Evolutionary conservation across 2,888 invertebrate species (phyloP).

Genomic region (Masnerella sp.): DNA sequence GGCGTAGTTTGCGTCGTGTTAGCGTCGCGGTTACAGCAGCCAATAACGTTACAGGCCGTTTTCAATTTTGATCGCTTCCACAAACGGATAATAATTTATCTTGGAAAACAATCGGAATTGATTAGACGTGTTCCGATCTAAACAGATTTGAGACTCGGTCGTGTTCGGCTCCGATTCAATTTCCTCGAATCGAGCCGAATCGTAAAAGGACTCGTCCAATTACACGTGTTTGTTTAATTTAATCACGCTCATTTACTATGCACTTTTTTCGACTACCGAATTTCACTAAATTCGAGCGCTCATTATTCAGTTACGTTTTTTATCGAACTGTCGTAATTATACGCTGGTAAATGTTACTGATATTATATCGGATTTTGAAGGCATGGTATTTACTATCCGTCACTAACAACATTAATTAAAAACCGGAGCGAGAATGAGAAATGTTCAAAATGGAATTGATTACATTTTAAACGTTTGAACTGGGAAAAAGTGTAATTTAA

Average conservation of each 20-base stretch:
- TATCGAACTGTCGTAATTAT: not conserved
- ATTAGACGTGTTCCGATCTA: constrained; percentile 14
- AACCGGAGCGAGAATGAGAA: no score
- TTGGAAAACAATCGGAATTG: constrained; percentile 18
- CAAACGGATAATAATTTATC: constrained; percentile 26
- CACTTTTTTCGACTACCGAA: not conserved
- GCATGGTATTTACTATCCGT: no score
- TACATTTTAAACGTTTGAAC: no score
- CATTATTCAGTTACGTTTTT: no score
- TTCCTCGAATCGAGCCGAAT: not conserved
- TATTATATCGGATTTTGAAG: no score
- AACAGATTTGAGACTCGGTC: constrained; percentile 9
- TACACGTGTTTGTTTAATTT: constrained; percentile 5
- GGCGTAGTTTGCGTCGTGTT: no score
- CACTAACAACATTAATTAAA: no score
- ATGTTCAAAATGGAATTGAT: no score
- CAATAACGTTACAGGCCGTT: not conserved
- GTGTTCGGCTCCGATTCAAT: not conserved
- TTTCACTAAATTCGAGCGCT: not conserved
- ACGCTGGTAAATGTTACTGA: no score
- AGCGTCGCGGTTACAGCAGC: not conserved
- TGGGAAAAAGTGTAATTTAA: no score
- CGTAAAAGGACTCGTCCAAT: not conserved
- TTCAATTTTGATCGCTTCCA: constrained; percentile 14
- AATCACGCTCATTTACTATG: not conserved